These are phyloP conservation scores for Haplochromis vanheusdeni DNA, from an alignment of 2,113 vertebrate species.

Conservation along the genomic window DNA sequence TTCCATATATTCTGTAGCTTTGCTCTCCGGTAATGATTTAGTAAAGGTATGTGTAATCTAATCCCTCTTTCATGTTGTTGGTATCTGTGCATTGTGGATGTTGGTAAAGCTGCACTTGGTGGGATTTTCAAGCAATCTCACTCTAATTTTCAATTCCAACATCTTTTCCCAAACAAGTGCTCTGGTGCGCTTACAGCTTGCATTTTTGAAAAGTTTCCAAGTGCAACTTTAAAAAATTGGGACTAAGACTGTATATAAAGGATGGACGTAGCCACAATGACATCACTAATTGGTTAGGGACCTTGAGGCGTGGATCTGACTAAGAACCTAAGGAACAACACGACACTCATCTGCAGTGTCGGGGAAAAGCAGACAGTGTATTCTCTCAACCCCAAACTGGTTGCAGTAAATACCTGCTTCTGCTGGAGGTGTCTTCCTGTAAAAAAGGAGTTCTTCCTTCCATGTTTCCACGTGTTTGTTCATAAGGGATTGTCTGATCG, in stretches of 20 bases:
- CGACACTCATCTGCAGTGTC: rapidly evolving
- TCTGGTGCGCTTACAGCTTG: not conserved
- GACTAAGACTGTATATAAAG: not conserved
- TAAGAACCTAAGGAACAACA: not conserved
- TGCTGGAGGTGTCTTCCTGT: not conserved
- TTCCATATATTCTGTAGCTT: slow-evolving; percentile 15
- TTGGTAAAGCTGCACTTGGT: not conserved
- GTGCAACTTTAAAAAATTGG: not conserved
- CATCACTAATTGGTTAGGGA: too few species aligned
- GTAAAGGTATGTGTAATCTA: not conserved
- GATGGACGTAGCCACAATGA: not conserved
- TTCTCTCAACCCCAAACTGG: not conserved
- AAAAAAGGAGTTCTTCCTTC: not conserved
- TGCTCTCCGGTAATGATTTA: not conserved
- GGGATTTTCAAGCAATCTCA: not conserved
- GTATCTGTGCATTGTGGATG: not conserved
- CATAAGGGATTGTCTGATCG: rapidly evolving
- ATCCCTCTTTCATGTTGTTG: not conserved
- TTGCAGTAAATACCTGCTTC: not conserved
- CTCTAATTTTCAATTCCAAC: not conserved
- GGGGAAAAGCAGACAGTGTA: not conserved
- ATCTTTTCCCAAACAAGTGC: not conserved
- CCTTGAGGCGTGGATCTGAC: not conserved
- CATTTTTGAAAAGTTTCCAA: not conserved
- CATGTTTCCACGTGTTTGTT: not conserved